These are phyloP conservation scores for Magallana gigas DNA, from an alignment of 1,140 invertebrate genomes.

Conservation along the genomic window DNA sequence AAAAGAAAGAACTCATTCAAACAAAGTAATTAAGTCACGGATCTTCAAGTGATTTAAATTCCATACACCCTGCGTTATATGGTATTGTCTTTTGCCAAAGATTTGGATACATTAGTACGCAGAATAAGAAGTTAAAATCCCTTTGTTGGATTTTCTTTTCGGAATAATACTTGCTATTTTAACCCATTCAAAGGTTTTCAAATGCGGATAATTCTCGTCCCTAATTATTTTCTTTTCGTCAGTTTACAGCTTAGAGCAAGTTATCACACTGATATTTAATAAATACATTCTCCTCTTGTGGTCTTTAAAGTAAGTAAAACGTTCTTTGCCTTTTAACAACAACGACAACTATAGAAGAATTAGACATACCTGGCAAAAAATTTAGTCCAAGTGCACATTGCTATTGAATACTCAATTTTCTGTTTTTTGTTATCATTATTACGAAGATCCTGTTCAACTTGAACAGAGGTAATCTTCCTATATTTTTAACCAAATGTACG, in stretches of 20 bases:
- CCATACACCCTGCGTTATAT: background rate
- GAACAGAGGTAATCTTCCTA: background rate
- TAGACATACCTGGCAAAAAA: background rate
- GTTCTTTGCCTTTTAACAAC: background rate
- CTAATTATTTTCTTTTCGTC: constrained; percentile 30
- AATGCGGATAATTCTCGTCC: background rate
- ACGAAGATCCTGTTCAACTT: background rate
- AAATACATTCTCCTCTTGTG: background rate
- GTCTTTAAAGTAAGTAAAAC: background rate
- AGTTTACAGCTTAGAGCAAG: background rate
- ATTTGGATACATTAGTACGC: constrained; percentile 19
- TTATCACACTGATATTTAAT: background rate
- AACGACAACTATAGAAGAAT: background rate
- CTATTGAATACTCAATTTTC: constrained; percentile 6
- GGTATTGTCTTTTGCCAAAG: constrained; percentile 37
- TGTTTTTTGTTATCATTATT: constrained; percentile 1
- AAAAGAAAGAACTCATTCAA: background rate
- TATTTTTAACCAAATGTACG: background rate
- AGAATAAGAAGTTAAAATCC: constrained; percentile 27
- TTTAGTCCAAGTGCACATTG: constrained; percentile 18
- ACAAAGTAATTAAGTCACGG: constrained; percentile 10
- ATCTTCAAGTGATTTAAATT: constrained; percentile 36
- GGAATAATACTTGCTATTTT: constrained; percentile 2
- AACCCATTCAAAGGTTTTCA: constrained; percentile 30
- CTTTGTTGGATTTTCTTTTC: constrained; percentile 36